A percentile compares a stretch with the other conserved stretches of the same genome.
Evolutionary conservation across 2,113 vertebrate genomes (phyloP).

Genomic region (Xiphophorus maculatus): DNA sequence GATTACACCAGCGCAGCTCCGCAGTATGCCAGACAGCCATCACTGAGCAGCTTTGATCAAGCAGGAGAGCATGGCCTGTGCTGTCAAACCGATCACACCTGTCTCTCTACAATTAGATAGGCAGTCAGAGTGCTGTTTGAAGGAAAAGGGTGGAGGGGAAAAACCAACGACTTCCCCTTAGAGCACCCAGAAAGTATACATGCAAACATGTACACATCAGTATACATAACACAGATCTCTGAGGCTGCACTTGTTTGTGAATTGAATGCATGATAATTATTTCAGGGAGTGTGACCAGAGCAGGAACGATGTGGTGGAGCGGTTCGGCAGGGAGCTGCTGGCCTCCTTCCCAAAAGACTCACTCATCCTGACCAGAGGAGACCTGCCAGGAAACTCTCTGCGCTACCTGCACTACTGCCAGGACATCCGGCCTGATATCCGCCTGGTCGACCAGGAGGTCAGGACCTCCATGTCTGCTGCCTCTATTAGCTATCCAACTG

Average conservation of each 20-base stretch:
- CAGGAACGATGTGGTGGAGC: conserved; percentile 85
- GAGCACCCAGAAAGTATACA: conserved; percentile 64
- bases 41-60: conserved; percentile 80
- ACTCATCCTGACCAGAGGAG: conserved; percentile 91
- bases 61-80: conserved; percentile 72
- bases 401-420: conserved; percentile 94
- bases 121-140: conserved; percentile 55
- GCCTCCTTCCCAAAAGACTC: conserved; percentile 85
- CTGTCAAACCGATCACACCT: conserved; percentile 79
- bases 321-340: conserved; percentile 90
- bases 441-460: conserved; percentile 97
- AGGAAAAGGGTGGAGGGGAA: conserved; percentile 58
- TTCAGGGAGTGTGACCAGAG: conserved; percentile 90
- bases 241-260: conserved; percentile 28
- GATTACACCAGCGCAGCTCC: conserved; percentile 76
- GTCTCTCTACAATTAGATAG: conserved; percentile 74
- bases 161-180: conserved; percentile 73
- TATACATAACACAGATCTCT: conserved; percentile 20
- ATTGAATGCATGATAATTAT: conserved; percentile 18
- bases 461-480: conserved; percentile 30
- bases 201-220: conserved; percentile 41
- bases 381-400: conserved; percentile 93
- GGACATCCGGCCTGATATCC: conserved; percentile 86
- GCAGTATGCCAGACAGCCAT: conserved; percentile 76
- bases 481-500: neutral